These are phyloP conservation scores for Cynaeus angustus DNA, from an alignment of 2,888 invertebrate species.

Conservation along the genomic window DNA sequence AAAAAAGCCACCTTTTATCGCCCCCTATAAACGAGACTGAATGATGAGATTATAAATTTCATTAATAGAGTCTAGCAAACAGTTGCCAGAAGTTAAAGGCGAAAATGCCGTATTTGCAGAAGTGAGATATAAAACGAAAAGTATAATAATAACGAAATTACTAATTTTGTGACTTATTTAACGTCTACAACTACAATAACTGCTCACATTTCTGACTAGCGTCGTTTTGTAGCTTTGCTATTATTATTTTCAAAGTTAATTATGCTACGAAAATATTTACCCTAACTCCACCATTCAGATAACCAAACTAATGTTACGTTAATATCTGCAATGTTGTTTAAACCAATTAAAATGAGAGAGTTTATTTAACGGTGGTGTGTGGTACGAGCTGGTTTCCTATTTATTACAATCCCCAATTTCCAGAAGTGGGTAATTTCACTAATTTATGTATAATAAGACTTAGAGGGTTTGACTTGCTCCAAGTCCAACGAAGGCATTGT, in stretches of 20 bases:
- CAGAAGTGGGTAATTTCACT: constrained; percentile 12
- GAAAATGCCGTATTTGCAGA: constrained; percentile 11
- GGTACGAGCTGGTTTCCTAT: constrained; percentile 11
- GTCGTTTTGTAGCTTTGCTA: constrained; percentile 1
- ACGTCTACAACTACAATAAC: background rate
- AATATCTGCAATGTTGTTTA: background rate
- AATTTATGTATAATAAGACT: constrained; percentile 37
- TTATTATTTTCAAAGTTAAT: constrained; percentile 22
- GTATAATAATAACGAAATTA: constrained; percentile 21
- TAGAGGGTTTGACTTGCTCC: constrained; percentile 1
- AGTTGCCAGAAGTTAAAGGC: constrained; percentile 8
- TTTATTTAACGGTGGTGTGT: constrained; percentile 25
- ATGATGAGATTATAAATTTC: constrained; percentile 33
- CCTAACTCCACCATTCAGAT: background rate
- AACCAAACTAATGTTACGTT: background rate
- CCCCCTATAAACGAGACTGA: constrained; percentile 12
- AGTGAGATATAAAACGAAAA: constrained; percentile 5
- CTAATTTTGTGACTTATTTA: constrained; percentile 10
- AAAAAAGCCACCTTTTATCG: constrained; percentile 27
- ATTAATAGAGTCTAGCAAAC: constrained; percentile 16
- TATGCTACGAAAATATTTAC: constrained; percentile 28
- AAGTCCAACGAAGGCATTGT: constrained; percentile 24
- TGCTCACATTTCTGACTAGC: background rate
- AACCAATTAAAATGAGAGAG: constrained; percentile 27
- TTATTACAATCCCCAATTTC: constrained; percentile 33